Conservation (phyloP, 2,888 invertebrate species). For the Drosophila antonietae region DNA sequence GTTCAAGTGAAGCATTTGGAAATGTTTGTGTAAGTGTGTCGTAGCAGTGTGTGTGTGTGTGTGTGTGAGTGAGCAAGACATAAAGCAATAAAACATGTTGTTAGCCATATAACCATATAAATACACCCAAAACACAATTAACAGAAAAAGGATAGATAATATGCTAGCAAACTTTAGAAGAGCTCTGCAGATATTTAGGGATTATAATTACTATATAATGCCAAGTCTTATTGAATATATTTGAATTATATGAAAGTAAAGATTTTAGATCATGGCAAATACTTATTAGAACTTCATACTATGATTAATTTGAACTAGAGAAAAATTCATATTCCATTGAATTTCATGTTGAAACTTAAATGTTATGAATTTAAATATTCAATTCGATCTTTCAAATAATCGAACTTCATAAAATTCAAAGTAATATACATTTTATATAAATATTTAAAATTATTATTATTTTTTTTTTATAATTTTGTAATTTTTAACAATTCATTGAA, state of each 20-base stretch:
- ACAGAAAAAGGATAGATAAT: neutral
- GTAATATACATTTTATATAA: no score
- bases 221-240: neutral
- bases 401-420: no score
- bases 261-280: neutral
- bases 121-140: conserved; percentile 39
- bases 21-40: conserved; percentile 20
- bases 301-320: neutral
- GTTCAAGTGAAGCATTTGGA: conserved; percentile 52
- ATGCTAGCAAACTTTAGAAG: neutral
- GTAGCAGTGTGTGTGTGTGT: conserved; percentile 13
- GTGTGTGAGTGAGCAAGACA: conserved; percentile 51
- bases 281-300: neutral
- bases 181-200: neutral
- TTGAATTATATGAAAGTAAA: neutral
- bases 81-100: conserved; percentile 69
- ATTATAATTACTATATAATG: neutral
- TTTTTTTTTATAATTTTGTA: no score
- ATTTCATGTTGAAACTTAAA: no score
- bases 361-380: no score
- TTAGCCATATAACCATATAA: conserved; percentile 56
- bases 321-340: no score
- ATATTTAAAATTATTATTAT: no score
- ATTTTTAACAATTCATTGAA: conserved; percentile 1
- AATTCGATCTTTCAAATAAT: no score